phyloP scores from a whole-genome alignment of 2,888 invertebrate species.

The Limulus polyphemus region DNA sequence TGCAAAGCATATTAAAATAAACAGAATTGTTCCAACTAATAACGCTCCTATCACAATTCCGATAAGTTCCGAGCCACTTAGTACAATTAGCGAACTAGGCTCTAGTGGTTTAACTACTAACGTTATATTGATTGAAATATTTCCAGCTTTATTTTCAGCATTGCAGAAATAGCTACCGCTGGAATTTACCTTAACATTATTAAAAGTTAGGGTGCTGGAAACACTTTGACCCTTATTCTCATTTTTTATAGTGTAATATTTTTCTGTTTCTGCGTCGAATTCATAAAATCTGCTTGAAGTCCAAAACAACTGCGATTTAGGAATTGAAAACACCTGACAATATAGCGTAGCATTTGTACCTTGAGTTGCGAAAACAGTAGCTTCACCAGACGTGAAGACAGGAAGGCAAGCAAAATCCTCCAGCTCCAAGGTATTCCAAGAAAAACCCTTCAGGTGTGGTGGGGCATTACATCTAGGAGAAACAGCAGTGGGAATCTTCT shows the following conservation, averaged over 20 bases:
- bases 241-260: too few relatives aligned
- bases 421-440: constrained; percentile 22
- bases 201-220: constrained; percentile 25
- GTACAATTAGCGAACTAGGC: constrained; percentile 4
- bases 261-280: too few relatives aligned
- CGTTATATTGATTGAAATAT: constrained; percentile 23
- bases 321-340: constrained; percentile 24
- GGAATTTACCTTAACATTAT: constrained; percentile 28
- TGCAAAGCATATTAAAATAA: too few relatives aligned
- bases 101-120: constrained; percentile 17
- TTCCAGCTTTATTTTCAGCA: constrained; percentile 25
- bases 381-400: too few relatives aligned
- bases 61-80: constrained; percentile 25
- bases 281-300: constrained; percentile 17
- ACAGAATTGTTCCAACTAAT: constrained; percentile 16
- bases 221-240: constrained; percentile 10
- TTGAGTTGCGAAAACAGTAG: constrained; percentile 2
- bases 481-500: constrained; percentile 61
- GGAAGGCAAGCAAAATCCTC: constrained; percentile 26
- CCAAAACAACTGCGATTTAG: constrained; percentile 25
- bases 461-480: constrained; percentile 61
- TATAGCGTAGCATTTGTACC: constrained; percentile 26
- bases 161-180: constrained; percentile 24
- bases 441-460: constrained; percentile 29
- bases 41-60: constrained; percentile 26